phyloP scores from a whole-genome alignment of 2,797 vertebrate genomes.

The Microchirus variegatus region DNA sequence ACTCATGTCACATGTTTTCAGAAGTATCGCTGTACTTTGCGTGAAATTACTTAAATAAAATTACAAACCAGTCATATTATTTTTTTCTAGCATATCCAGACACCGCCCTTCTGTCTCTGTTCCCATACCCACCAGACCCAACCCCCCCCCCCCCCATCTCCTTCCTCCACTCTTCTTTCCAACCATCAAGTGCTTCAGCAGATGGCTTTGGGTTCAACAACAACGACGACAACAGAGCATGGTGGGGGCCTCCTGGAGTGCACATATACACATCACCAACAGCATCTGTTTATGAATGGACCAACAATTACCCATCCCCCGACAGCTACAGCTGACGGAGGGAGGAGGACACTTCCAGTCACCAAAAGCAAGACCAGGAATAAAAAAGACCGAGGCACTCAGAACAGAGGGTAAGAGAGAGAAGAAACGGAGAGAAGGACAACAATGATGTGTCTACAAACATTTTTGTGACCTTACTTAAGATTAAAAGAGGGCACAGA shows the following conservation, averaged over 20 bases:
- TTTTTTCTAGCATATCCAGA: slow-evolving; percentile 6
- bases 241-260: slow-evolving; percentile 67
- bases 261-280: slow-evolving; percentile 58
- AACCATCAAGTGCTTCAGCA: slow-evolving; percentile 78
- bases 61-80: too few species aligned
- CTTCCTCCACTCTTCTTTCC: slow-evolving; percentile 32
- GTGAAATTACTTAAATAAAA: too few species aligned
- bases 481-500: too few species aligned
- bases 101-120: slow-evolving; percentile 21
- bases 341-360: slow-evolving; percentile 10
- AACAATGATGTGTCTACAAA: background rate
- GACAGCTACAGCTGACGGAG: slow-evolving; percentile 65
- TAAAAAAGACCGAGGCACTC: slow-evolving; percentile 14
- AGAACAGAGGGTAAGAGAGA: background rate
- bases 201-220: slow-evolving; percentile 74
- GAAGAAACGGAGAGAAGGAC: background rate
- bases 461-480: background rate
- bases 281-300: slow-evolving; percentile 80
- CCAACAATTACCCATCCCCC: slow-evolving; percentile 61
- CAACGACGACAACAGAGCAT: slow-evolving; percentile 61
- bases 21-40: too few species aligned
- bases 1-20: too few species aligned
- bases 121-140: slow-evolving; percentile 48
- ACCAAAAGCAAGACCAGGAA: slow-evolving; percentile 28
- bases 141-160: slow-evolving; percentile 13